phyloP scores from a whole-genome alignment of 2,888 invertebrate genomes.

The Lasioglossum calceatum region DNA sequence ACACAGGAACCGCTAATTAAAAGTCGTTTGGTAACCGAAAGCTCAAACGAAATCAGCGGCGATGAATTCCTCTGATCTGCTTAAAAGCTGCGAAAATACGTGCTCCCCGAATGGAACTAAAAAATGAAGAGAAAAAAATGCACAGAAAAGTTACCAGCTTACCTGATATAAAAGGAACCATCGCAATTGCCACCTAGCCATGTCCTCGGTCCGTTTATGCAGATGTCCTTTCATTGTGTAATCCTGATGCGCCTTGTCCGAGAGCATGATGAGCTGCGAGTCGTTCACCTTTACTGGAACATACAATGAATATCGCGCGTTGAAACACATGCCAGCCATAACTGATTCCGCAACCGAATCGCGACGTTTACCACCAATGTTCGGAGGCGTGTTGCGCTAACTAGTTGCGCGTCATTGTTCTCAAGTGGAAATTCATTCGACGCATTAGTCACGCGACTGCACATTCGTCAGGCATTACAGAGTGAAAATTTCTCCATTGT shows the following conservation, averaged over 20 bases:
- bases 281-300: slow-evolving; percentile 91
- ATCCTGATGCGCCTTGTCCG: slow-evolving; percentile 94
- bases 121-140: not conserved
- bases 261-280: slow-evolving; percentile 92
- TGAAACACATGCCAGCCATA: not conserved
- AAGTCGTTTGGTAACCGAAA: not conserved
- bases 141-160: slow-evolving; percentile 63
- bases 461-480: not conserved
- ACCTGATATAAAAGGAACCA: slow-evolving; percentile 94
- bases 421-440: slow-evolving; percentile 11
- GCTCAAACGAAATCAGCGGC: no score
- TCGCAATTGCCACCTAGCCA: slow-evolving; percentile 94
- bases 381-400: not conserved
- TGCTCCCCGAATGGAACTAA: not conserved
- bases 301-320: slow-evolving; percentile 1
- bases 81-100: not conserved
- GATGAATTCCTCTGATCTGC: not conserved
- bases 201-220: slow-evolving; percentile 94
- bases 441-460: slow-evolving; percentile 7
- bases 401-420: slow-evolving; percentile 1
- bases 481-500: not conserved
- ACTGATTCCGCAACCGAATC: not conserved
- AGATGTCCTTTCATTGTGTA: slow-evolving; percentile 93
- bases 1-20: not conserved
- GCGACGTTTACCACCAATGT: not conserved